Percentiles rank a stretch among this genome's conserved stretches.
Conservation (phyloP, 1,140 invertebrate genomes). For the Leucophenga varia region DNA sequence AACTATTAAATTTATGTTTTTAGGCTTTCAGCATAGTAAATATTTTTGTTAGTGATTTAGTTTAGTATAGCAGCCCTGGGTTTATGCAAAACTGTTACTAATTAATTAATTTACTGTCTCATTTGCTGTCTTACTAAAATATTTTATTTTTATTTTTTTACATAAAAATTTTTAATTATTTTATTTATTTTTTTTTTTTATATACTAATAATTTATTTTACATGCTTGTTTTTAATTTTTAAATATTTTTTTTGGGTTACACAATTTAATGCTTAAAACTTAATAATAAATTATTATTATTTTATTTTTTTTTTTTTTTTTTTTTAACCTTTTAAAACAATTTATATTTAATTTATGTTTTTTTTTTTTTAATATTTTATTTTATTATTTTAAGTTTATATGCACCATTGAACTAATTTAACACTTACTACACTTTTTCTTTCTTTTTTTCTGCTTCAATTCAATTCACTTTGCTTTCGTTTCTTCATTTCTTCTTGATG, state of each 20-base stretch:
- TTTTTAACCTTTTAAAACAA: conserved; percentile 24
- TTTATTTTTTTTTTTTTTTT: conserved; percentile 20
- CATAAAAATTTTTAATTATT: background rate
- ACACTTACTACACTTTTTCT: conserved; percentile 6
- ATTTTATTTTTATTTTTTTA: conserved; percentile 8
- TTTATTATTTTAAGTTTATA: conserved; percentile 18
- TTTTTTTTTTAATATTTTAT: conserved; percentile 5
- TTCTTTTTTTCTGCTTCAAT: conserved; percentile 1
- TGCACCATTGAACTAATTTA: conserved; percentile 16
- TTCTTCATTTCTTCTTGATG: background rate
- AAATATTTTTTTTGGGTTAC: background rate
- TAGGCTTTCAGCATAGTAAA: no score
- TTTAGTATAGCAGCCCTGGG: no score
- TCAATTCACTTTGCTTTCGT: conserved; percentile 2
- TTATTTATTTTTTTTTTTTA: background rate
- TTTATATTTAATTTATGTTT: conserved; percentile 39
- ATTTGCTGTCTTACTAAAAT: no score
- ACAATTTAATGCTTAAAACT: no score
- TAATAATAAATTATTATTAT: conserved; percentile 21
- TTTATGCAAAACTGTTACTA: no score
- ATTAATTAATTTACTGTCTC: no score
- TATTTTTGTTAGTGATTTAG: no score
- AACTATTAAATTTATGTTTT: no score
- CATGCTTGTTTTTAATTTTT: background rate
- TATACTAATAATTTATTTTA: background rate